Evolutionary conservation across 2,113 vertebrate species (phyloP), one percentile per base, ranked within the genome.

Genomic region (Marmota monax): DNA sequence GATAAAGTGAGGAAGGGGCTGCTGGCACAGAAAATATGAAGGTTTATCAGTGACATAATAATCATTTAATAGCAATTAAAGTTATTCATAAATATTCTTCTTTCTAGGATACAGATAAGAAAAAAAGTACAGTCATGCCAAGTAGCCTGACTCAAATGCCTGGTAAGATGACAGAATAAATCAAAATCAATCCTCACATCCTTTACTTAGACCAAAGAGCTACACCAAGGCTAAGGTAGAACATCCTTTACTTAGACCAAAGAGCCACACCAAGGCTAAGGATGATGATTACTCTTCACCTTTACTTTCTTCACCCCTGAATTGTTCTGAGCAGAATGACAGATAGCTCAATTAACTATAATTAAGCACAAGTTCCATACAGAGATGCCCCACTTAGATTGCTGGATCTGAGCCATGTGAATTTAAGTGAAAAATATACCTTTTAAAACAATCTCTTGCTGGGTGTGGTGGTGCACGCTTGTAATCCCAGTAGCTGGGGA

Each of bases 391-490:
- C 82, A 97, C 95, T 97, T 97, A 97, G 95, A 98, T 34, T 48
- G 92, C 45, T 39, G 80, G 97, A 97, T 96, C 94, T 82, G 80
- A 97, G 97, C 97, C 97, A 97, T 63, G 90, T 95, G 98, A 97
- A 98, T 96, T 97, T 96, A 84, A 96, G 97, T 96, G 93, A 97
- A 98, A 98, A 98, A 97, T 27, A 32, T 95, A 95, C 77, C 97
- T 98, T 97, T 98, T 98, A 98, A 98, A 98, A 98, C 92, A 86
- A 97, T 74, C 56, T 58, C 56, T 58, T 58, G 56, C 56, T 20
- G 18, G 20, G 20, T 58, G 56, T 58, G 56, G 18, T 22, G 56
- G 56, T 7, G 20, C 20, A 58, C 7, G 20, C 20, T 6, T 58
- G 56, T 58, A 58, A 58, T 58, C 56, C 56, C 56, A 58, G 56